Percentiles rank a stretch among this genome's conserved stretches.
phyloP scores from a whole-genome alignment of 2,113 vertebrate species.

The Pampusana beccarii region DNA sequence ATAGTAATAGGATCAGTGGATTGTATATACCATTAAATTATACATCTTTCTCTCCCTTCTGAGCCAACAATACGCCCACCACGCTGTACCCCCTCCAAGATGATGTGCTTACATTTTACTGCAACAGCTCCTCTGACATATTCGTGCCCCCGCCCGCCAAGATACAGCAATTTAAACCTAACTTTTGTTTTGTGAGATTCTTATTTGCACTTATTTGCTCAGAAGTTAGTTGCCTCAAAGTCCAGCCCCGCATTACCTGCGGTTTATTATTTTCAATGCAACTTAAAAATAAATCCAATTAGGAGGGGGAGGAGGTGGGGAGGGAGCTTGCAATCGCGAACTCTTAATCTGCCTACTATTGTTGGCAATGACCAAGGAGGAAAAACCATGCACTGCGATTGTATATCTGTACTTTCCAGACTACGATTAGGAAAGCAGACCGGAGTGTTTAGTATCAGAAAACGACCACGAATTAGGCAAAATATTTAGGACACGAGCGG shows the following conservation, averaged over 20 bases:
- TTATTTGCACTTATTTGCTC: constrained; percentile 81
- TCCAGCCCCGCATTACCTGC: constrained; percentile 73
- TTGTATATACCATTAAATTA: constrained; percentile 92
- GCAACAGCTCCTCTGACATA: constrained; percentile 84
- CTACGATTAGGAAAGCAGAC: constrained; percentile 72
- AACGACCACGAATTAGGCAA: constrained; percentile 60
- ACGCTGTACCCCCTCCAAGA: constrained; percentile 80
- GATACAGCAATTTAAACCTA: constrained; percentile 76
- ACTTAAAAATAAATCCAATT: constrained; percentile 77
- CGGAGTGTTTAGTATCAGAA: constrained; percentile 61
- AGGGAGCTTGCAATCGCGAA: constrained; percentile 74
- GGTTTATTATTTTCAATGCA: constrained; percentile 71
- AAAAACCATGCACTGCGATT: constrained; percentile 73
- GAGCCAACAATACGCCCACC: constrained; percentile 90
- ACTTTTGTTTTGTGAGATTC: constrained; percentile 83
- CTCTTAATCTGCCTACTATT: constrained; percentile 81
- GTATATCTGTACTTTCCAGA: constrained; percentile 70
- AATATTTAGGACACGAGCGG: constrained; percentile 61
- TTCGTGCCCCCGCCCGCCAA: constrained; percentile 63
- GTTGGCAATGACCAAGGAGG: constrained; percentile 73
- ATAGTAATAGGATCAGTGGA: constrained; percentile 87
- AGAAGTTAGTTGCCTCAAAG: constrained; percentile 82
- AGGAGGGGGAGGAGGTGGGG: constrained; percentile 44
- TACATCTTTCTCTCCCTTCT: constrained; percentile 87
- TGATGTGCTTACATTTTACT: constrained; percentile 88